Evolutionary conservation across 2,888 invertebrate species (phyloP).

Genomic region (Coenonympha arcania): DNA sequence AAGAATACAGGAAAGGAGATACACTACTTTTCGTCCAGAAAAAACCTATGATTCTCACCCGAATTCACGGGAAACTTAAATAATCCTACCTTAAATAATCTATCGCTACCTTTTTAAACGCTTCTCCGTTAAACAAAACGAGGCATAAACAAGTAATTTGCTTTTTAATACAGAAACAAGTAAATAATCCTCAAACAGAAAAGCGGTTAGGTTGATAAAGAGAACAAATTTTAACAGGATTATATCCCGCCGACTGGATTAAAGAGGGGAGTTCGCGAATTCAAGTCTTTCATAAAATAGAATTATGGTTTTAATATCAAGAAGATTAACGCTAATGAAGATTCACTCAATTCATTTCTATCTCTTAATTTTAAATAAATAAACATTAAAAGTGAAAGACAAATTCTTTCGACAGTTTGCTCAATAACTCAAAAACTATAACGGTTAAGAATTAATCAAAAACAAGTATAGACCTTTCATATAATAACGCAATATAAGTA

Average conservation of each 20-base stretch:
- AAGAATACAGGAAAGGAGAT: too few species aligned
- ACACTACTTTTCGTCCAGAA: too few species aligned
- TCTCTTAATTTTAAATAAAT: too few species aligned
- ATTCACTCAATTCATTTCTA: neutral
- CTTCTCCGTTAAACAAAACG: neutral
- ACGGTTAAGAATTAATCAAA: too few species aligned
- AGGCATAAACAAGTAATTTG: neutral
- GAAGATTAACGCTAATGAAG: neutral
- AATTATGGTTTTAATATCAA: neutral
- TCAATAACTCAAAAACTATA: too few species aligned
- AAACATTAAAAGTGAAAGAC: too few species aligned
- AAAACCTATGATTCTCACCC: too few species aligned
- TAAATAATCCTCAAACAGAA: neutral
- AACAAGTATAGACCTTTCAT: too few species aligned
- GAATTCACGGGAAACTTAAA: too few species aligned
- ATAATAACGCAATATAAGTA: too few species aligned
- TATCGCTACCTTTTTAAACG: neutral
- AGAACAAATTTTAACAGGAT: neutral
- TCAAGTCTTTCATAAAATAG: neutral
- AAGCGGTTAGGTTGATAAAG: neutral
- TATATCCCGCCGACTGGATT: neutral
- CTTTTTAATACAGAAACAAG: neutral
- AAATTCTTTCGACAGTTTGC: too few species aligned
- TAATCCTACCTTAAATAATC: too few species aligned
- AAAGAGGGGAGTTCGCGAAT: neutral